Conservation (phyloP, 2,113 vertebrate genomes). For the Aptenodytes forsteri region DNA sequence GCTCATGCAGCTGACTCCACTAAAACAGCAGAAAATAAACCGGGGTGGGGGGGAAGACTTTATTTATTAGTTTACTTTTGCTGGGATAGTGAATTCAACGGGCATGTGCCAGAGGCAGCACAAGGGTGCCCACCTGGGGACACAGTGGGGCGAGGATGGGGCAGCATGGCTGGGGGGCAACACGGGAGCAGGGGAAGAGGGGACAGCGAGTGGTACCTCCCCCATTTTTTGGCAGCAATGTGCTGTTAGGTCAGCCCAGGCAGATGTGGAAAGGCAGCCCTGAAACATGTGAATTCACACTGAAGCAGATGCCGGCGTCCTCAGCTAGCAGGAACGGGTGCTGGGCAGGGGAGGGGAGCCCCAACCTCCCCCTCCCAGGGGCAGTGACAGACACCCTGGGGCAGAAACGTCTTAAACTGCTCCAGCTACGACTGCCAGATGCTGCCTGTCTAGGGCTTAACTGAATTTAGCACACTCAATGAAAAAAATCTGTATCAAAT, state of each 20-base stretch:
- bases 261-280: background rate
- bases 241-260: background rate
- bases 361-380: background rate
- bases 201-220: background rate
- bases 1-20: background rate
- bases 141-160: accelerated
- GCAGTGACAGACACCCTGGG: constrained; percentile 20
- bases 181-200: accelerated
- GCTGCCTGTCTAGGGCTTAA: constrained; percentile 51
- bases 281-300: background rate
- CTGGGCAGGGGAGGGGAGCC: background rate
- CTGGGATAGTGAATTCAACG: background rate
- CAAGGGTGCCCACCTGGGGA: background rate
- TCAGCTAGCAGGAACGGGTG: background rate
- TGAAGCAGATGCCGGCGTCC: background rate
- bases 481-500: constrained; percentile 65
- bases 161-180: accelerated
- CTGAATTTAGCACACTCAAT: constrained; percentile 40
- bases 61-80: background rate
- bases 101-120: background rate
- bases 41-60: accelerated
- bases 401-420: constrained; percentile 13
- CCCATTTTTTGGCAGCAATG: background rate
- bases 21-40: background rate
- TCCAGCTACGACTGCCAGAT: constrained; percentile 14